Percentiles rank a stretch among this genome's conserved stretches.
phyloP scores from a whole-genome alignment of 1,140 invertebrate genomes.

The Papilio aristodemus region DNA sequence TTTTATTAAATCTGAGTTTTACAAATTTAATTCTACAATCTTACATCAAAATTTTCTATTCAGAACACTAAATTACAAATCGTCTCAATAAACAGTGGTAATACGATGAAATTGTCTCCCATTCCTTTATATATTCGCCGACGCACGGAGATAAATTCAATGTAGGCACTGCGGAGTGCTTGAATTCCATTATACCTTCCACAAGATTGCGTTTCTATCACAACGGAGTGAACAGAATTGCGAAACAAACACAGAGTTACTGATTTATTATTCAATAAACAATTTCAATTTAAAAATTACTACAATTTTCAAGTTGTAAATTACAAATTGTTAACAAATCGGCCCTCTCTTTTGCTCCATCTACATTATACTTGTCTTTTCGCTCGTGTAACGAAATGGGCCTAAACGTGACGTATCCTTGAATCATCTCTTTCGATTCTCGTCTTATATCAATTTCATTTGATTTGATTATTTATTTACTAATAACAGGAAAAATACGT shows the following conservation, averaged over 20 bases:
- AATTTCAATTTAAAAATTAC: too few species aligned
- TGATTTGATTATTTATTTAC: background rate
- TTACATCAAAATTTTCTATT: background rate
- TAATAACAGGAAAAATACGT: too few species aligned
- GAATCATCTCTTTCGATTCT: background rate
- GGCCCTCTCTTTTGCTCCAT: background rate
- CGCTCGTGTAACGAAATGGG: constrained; percentile 2
- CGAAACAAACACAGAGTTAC: background rate
- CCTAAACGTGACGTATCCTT: background rate
- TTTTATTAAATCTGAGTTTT: too few species aligned
- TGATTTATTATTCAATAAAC: too few species aligned
- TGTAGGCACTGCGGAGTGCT: background rate
- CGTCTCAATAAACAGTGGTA: background rate
- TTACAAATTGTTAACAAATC: too few species aligned
- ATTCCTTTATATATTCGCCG: constrained; percentile 1
- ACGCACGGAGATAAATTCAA: constrained; percentile 9
- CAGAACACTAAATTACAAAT: background rate
- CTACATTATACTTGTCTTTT: background rate
- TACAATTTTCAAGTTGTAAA: too few species aligned
- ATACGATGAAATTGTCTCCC: background rate
- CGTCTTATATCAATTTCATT: background rate
- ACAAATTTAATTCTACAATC: too few species aligned
- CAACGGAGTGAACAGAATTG: background rate
- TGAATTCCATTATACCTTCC: background rate
- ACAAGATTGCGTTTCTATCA: background rate